Evolutionary conservation across 2,113 vertebrate genomes (phyloP).

Genomic region (Formicarius rufipectus): DNA sequence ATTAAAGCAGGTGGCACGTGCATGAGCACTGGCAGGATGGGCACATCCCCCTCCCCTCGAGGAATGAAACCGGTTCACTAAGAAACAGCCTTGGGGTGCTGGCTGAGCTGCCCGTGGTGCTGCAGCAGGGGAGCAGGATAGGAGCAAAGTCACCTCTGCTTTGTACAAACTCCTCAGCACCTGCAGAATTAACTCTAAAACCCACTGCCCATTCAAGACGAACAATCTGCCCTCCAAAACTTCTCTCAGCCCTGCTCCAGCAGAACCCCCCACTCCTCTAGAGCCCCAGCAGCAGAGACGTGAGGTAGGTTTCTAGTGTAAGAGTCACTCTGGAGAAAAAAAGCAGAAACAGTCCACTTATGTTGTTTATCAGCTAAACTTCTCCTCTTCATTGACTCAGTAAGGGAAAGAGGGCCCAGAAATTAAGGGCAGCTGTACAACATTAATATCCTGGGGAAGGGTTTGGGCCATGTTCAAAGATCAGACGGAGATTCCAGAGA

Average conservation of each 20-base stretch:
- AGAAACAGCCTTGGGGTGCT: neutral
- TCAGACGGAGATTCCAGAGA: neutral
- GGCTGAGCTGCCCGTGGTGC: neutral
- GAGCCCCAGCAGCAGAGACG: neutral
- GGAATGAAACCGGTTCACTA: neutral
- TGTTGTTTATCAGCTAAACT: conserved; percentile 11
- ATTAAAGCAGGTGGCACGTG: neutral
- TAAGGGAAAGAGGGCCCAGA: neutral
- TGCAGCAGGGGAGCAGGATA: neutral
- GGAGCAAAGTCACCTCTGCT: neutral
- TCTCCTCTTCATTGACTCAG: neutral
- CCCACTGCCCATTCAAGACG: neutral
- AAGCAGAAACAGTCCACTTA: neutral
- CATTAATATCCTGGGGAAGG: conserved; percentile 40
- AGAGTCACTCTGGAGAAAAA: neutral
- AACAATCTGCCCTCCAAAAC: neutral
- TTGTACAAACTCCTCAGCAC: neutral
- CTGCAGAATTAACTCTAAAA: neutral
- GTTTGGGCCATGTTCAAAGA: neutral
- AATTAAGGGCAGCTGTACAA: neutral
- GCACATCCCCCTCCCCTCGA: neutral
- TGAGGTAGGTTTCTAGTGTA: neutral
- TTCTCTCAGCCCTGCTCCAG: neutral
- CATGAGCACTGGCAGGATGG: accelerated
- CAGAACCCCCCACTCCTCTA: neutral